Conservation (phyloP, 1,140 invertebrate genomes). For the Lerema accius region DNA sequence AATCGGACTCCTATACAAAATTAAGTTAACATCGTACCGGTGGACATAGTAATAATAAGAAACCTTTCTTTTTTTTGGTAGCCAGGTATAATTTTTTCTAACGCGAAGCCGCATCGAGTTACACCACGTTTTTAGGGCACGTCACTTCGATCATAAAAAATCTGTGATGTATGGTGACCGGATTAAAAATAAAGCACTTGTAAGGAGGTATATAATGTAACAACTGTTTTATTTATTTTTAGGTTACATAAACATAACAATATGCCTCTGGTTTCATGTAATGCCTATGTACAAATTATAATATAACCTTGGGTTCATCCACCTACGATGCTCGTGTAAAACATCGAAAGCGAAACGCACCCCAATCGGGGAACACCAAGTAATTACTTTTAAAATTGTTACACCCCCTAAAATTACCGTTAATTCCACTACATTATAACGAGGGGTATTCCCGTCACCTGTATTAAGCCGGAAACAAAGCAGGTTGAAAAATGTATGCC, state of each 20-base stretch:
- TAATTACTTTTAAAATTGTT: slow-evolving; percentile 6
- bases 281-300: no score
- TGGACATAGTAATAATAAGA: neutral
- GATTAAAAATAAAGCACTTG: neutral
- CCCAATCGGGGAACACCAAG: neutral
- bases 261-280: no score
- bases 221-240: no score
- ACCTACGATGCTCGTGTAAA: no score
- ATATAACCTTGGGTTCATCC: no score
- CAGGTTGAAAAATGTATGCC: slow-evolving; percentile 11
- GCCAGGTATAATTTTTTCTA: slow-evolving; percentile 20
- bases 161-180: no score
- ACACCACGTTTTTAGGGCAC: neutral
- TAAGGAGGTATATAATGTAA: no score
- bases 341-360: neutral
- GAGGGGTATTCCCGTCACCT: slow-evolving; percentile 6
- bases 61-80: slow-evolving; percentile 21
- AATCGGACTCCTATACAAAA: slow-evolving; percentile 17
- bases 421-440: slow-evolving; percentile 5
- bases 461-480: slow-evolving; percentile 25
- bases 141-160: slow-evolving; percentile 5
- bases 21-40: slow-evolving; percentile 21
- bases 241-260: no score
- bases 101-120: slow-evolving; percentile 11
- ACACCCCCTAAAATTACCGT: slow-evolving; percentile 14